Conservation (phyloP, 2,888 invertebrate genomes). For the Disparrhopalites patrizii region DNA sequence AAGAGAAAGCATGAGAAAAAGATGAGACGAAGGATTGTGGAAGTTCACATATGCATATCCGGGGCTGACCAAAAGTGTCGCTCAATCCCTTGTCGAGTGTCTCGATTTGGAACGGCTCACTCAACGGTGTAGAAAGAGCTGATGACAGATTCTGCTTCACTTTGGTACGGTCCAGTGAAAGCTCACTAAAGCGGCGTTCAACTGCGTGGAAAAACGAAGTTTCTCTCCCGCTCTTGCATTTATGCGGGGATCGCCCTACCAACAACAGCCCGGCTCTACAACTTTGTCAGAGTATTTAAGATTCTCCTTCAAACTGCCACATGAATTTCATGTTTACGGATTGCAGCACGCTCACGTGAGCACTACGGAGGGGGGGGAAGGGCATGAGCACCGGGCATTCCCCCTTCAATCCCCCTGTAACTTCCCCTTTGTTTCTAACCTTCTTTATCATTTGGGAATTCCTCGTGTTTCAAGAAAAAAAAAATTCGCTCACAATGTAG, state of each 20-base stretch:
- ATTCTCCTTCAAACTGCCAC: not conserved
- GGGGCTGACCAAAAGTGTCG: too few species aligned
- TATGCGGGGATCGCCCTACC: not conserved
- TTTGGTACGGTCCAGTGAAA: constrained; percentile 20
- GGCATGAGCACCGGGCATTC: too few species aligned
- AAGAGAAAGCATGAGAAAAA: not conserved
- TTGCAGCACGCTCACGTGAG: too few species aligned
- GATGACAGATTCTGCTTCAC: constrained; percentile 23
- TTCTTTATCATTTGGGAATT: too few species aligned
- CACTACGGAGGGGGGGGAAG: too few species aligned
- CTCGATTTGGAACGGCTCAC: not conserved
- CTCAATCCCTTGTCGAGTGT: not conserved
- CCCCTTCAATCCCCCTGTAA: too few species aligned
- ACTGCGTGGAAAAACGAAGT: constrained; percentile 18
- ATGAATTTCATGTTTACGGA: not conserved
- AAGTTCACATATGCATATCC: too few species aligned
- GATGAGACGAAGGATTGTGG: not conserved
- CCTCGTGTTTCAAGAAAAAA: too few species aligned
- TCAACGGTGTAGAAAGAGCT: constrained; percentile 17
- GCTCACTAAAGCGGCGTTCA: constrained; percentile 20
- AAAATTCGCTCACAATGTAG: too few species aligned
- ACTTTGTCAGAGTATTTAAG: constrained; percentile 1
- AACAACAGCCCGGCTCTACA: too few species aligned
- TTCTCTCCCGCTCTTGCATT: not conserved
- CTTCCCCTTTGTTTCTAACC: too few species aligned